A percentile compares a stretch with the other conserved stretches of the same genome.
phyloP scores from a whole-genome alignment of 2,113 vertebrate genomes.

The Caretta caretta region DNA sequence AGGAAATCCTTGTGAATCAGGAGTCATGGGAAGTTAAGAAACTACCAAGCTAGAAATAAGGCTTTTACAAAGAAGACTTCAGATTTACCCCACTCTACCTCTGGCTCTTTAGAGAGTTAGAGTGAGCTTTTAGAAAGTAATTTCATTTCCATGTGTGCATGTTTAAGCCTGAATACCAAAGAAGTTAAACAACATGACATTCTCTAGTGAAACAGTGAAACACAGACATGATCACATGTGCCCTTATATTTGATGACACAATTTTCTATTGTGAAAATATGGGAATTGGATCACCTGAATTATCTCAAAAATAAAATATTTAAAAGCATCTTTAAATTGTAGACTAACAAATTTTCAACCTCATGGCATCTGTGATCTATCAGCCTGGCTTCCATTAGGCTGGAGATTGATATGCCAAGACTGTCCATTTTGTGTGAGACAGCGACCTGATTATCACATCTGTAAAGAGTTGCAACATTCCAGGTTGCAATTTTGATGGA shows the following conservation, averaged over 20 bases:
- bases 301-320: background rate
- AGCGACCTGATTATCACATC: background rate
- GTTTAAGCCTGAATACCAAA: background rate
- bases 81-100: slow-evolving; percentile 36
- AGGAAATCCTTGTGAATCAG: slow-evolving; percentile 5
- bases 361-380: background rate
- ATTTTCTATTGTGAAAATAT: background rate
- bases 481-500: background rate
- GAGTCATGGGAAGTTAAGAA: background rate
- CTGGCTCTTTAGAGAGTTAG: slow-evolving; percentile 31
- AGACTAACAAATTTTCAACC: background rate
- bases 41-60: slow-evolving; percentile 18
- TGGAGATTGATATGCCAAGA: background rate
- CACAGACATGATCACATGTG: background rate
- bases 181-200: background rate
- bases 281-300: background rate
- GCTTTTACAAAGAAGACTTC: background rate
- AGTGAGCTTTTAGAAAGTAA: slow-evolving; percentile 16
- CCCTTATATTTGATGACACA: background rate
- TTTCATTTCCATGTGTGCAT: background rate
- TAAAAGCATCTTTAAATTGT: background rate
- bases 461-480: background rate
- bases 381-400: background rate
- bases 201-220: slow-evolving; percentile 16
- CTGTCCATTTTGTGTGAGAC: background rate